Conservation (phyloP, 2,113 vertebrate genomes). For the Nibea albiflora region DNA sequence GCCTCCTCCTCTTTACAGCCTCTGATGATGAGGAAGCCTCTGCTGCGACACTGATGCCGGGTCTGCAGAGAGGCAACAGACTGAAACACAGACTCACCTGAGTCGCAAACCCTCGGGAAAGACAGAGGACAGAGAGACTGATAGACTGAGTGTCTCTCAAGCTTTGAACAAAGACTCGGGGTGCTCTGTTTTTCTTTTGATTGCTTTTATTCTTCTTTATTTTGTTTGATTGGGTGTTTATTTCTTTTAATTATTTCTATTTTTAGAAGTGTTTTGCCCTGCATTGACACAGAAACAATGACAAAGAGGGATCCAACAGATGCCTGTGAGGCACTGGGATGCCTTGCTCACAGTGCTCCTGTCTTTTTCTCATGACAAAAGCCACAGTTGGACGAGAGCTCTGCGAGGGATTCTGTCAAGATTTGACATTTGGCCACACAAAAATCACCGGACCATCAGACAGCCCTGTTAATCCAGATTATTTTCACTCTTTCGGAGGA, state of each 20-base stretch:
- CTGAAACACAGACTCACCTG: constrained; percentile 53
- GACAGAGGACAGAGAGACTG: constrained; percentile 52
- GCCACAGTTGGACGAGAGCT: constrained; percentile 38
- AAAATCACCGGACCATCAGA: constrained; percentile 40
- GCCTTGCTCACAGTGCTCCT: constrained; percentile 22
- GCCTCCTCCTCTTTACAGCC: constrained; percentile 98
- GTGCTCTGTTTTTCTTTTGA: not conserved
- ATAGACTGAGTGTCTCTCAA: constrained; percentile 52
- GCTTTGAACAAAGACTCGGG: constrained; percentile 29
- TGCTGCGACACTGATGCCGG: constrained; percentile 94
- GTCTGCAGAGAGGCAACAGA: constrained; percentile 70
- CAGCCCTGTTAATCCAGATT: constrained; percentile 38
- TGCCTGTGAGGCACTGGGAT: constrained; percentile 1
- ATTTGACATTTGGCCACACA: constrained; percentile 31
- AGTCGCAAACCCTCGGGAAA: constrained; percentile 52
- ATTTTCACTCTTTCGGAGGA: constrained; percentile 7
- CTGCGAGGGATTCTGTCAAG: constrained; percentile 41
- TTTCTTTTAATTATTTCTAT: constrained; percentile 27
- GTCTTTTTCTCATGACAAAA: constrained; percentile 43
- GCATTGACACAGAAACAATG: not conserved
- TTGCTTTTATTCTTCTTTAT: not conserved
- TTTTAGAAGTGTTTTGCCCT: not conserved
- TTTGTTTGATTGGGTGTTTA: constrained; percentile 5
- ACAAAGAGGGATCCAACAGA: not conserved
- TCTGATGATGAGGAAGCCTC: constrained; percentile 96